Base-by-base conservation (phyloP, 1,140 invertebrate species). In the Dendroctonus ponderosae region DNA sequence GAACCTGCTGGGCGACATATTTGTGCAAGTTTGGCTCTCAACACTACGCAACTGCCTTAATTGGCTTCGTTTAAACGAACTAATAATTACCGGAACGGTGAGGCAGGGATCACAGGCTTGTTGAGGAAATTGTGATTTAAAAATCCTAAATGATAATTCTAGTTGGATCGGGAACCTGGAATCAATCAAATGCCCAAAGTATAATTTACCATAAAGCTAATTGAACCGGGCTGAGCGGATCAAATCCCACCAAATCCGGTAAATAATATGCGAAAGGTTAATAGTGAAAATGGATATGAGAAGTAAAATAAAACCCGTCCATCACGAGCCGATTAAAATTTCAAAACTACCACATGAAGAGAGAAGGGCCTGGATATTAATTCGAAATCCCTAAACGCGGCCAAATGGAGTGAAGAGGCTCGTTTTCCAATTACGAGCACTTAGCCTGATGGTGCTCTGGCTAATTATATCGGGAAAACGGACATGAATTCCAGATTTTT, bases 341-440 rank as follows among this genome's bases (percentile, higher is more conserved):
- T 62, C 44, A 26, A 51, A 42, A 52, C 14, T 62, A 52, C 37
- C 51, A 52, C n/a, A 59, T 71, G 58, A 65, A 71, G 70, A 71
- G 63, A 62, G 66, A 68, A 71, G 64, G 52, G 64, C 12, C 62
- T 37, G 26, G 69, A 64, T 64, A 71, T 71, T 71, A 71, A 71
- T 71, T 48, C 50, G 52, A 69, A 71, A 69, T 68, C 67, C 61
- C 67, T n/a, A 62, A 51, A 57, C 60, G 62, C 60, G 66, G 46
- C 66, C 63, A 66, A 69, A 69, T 67, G 58, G 63, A 71, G 66
- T 69, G 59, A 71, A 71, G 67, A 64, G 70, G 67, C 54, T 61
- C 71, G 69, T 72, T 72, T 70, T 70, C 71, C 69, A 72, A 72
- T 72, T 72, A 72, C 66, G 58, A 38, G 56, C 69, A 70, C 70